Evolutionary conservation across 30 jellyfish, hydroid and myxozoan genomes (phyloP).

Genomic region (Sanderia malayensis): DNA sequence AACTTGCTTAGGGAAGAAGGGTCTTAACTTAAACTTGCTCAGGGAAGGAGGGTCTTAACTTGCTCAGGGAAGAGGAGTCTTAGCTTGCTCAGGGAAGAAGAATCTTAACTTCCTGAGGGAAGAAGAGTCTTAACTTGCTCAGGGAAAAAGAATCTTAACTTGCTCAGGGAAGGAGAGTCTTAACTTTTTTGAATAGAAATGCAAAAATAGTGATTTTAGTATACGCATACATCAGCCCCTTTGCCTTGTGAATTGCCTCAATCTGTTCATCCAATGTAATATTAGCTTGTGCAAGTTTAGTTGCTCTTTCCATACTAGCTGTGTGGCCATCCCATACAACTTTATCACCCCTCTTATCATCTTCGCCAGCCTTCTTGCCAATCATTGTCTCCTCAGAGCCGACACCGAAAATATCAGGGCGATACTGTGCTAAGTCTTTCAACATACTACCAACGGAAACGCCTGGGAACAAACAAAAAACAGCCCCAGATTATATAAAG

Average conservation of each 20-base stretch:
- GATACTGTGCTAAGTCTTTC: constrained; percentile 94
- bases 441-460: constrained; percentile 88
- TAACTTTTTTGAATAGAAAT: too few species aligned
- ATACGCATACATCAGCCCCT: constrained; percentile 80
- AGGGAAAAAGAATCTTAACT: too few species aligned
- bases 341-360: constrained; percentile 66
- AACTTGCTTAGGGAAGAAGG: not conserved
- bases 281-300: constrained; percentile 91
- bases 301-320: constrained; percentile 97
- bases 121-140: too few species aligned
- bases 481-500: too few species aligned
- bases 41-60: too few species aligned
- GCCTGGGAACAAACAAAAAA: too few species aligned
- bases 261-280: constrained; percentile 91
- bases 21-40: too few species aligned
- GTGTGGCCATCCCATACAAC: constrained; percentile 98
- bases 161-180: too few species aligned
- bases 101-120: too few species aligned
- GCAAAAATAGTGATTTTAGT: too few species aligned
- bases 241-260: constrained; percentile 93
- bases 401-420: constrained; percentile 99
- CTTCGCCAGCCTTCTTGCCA: constrained; percentile 95
- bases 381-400: constrained; percentile 95
- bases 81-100: too few species aligned
- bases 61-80: not conserved